Percentiles rank a stretch among this genome's conserved stretches.
Evolutionary conservation across 1,140 invertebrate genomes (phyloP).

Genomic region (Drosophila parabipectinata): DNA sequence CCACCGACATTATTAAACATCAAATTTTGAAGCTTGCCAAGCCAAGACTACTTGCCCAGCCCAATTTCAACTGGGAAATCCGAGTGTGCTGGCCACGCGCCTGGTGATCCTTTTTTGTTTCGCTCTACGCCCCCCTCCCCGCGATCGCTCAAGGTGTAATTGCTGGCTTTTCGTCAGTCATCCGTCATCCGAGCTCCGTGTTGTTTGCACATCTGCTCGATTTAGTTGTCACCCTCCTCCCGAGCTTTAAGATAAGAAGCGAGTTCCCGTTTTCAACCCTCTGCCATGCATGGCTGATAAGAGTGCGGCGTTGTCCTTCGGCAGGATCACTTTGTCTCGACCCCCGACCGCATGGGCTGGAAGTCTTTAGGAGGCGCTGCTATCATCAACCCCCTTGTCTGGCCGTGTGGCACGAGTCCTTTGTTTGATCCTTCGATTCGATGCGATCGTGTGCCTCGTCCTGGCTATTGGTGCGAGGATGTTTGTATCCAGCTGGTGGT

Average conservation of each 20-base stretch:
- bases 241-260: constrained; percentile 76
- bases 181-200: constrained; percentile 23
- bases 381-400: constrained; percentile 49
- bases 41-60: constrained; percentile 10
- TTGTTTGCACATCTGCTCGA: constrained; percentile 72
- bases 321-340: constrained; percentile 69
- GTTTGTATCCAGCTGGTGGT: constrained; percentile 31
- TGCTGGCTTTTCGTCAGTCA: constrained; percentile 40
- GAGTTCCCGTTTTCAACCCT: constrained; percentile 59
- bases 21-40: constrained; percentile 33
- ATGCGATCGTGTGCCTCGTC: constrained; percentile 53
- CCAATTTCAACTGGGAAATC: neutral
- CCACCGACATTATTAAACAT: constrained; percentile 58
- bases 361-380: constrained; percentile 48
- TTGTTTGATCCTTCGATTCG: constrained; percentile 42
- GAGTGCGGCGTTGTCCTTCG: constrained; percentile 37
- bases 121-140: constrained; percentile 3
- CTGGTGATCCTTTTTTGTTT: constrained; percentile 3
- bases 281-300: constrained; percentile 66
- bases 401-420: constrained; percentile 58
- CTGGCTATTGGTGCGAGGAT: constrained; percentile 31
- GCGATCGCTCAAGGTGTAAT: constrained; percentile 33
- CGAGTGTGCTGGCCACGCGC: constrained; percentile 55
- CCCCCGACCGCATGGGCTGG: constrained; percentile 52
- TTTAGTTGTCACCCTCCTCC: constrained; percentile 50